Evolutionary conservation across 2,113 vertebrate genomes (phyloP), one percentile per base, ranked within the genome.

Genomic region (Cyprinodon brontotheroides): DNA sequence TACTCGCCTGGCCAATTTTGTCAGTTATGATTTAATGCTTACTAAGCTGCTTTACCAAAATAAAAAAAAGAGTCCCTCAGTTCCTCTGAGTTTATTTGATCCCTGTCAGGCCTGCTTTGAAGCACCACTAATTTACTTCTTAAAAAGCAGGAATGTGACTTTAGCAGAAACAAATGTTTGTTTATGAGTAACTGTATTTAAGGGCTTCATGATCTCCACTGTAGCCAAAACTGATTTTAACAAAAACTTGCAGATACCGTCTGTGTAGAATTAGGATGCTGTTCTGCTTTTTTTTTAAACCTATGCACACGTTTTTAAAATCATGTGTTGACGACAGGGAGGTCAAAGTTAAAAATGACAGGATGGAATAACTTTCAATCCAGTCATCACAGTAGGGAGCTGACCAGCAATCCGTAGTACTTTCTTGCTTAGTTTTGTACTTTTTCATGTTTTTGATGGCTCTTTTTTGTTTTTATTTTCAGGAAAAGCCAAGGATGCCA

Each of bases 151-250:
- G 79, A 88, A 89, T 90, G 79, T 66, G 77, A 61, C 76, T 88
- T 85, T 81, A 90, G 69, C 69, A 84, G 82, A 91, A 92, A 88
- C 84, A 91, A 88, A 88, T 89, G 88, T 85, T 85, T 86, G 66
- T 84, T 86, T 79, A 86, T 70, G 11, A 67, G 53, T 72, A 89
- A 79, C 65, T 70, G 66, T 45, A 87, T 87, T 74, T 88, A 63
- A 70, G 66, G 70, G 71, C 67, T 78, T 78, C 79, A 81, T 79
- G 66, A 80, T 78, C 75, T 88, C 47, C 62, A 29, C 39, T 72
- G 82, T 88, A 82, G 65, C 67, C 86, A 71, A 68, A 80, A 82
- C 66, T 85, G 50, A 82, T 87, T 59, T n/a, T 48, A 75, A 78
- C 41, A 84, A 83, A 84, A 83, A 82, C 73, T 63, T 78, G 72